phyloP scores from a whole-genome alignment of 2,797 vertebrate species.

The Eulemur rubriventer region DNA sequence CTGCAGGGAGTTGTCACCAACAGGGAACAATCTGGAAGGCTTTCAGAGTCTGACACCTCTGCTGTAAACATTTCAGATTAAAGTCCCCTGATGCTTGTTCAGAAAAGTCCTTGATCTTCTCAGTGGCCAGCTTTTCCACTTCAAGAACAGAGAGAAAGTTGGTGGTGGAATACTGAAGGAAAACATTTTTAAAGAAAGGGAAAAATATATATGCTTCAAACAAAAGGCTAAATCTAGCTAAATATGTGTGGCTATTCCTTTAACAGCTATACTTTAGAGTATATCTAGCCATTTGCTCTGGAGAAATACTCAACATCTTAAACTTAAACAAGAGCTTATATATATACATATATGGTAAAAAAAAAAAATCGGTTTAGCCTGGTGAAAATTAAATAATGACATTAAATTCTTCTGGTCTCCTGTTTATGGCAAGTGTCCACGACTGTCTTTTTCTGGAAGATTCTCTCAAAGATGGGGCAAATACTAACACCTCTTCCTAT shows the following conservation, averaged over 20 bases:
- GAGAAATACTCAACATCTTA: not conserved
- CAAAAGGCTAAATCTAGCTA: not conserved
- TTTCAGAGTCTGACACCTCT: conserved; percentile 35
- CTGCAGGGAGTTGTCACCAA: not conserved
- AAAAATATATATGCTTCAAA: not conserved
- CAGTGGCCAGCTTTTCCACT: not conserved
- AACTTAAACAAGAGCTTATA: not conserved
- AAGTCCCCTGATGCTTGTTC: conserved; percentile 14
- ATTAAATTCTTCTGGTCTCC: not conserved
- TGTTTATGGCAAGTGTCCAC: not conserved
- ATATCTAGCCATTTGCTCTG: not conserved
- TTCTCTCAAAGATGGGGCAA: not conserved
- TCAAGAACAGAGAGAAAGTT: not conserved
- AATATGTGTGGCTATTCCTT: not conserved
- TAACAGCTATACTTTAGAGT: not conserved
- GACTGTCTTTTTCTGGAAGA: not conserved
- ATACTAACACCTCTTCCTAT: not conserved
- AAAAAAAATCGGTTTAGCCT: not conserved
- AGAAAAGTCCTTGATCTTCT: conserved; percentile 28
- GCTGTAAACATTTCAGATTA: conserved; percentile 25
- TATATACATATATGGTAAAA: too few relatives aligned
- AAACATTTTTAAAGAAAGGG: conserved; percentile 22
- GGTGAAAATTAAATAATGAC: not conserved
- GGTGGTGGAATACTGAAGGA: not conserved
- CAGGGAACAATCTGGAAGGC: conserved; percentile 8